A percentile compares a stretch with the other conserved stretches of the same genome.
Evolutionary conservation across 2,797 vertebrate genomes (phyloP).

Genomic region (Brotula barbata): DNA sequence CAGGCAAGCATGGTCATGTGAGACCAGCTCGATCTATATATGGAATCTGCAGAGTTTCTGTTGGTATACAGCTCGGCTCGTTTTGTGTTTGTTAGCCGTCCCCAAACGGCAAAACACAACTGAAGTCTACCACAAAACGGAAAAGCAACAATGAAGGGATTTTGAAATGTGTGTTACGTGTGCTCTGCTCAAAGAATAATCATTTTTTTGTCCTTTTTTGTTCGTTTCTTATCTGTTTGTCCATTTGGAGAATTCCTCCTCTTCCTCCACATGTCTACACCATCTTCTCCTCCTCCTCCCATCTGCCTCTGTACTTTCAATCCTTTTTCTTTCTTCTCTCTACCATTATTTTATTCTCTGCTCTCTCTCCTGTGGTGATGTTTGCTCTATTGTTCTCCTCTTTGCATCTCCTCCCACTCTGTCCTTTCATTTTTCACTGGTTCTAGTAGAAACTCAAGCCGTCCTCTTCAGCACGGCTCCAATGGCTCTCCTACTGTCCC

Average conservation of each 20-base stretch:
- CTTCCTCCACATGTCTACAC: constrained; percentile 4
- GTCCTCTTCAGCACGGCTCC: neutral
- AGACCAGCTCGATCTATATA: neutral
- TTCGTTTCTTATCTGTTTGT: constrained; percentile 15
- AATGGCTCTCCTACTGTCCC: neutral
- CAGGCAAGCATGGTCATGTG: constrained; percentile 1
- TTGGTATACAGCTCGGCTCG: neutral
- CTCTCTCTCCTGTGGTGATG: too few relatives aligned
- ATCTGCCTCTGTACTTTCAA: neutral
- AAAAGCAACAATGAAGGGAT: too few relatives aligned
- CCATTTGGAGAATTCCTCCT: neutral
- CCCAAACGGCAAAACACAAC: too few relatives aligned
- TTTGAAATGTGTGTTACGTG: too few relatives aligned
- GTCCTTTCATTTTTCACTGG: too few relatives aligned
- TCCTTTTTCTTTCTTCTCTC: too few relatives aligned
- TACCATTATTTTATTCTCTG: too few relatives aligned
- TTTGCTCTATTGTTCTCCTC: too few relatives aligned
- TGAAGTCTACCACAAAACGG: too few relatives aligned
- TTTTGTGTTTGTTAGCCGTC: too few relatives aligned
- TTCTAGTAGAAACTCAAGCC: constrained; percentile 35
- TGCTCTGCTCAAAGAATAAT: constrained; percentile 7
- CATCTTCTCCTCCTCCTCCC: neutral
- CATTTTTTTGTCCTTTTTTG: constrained; percentile 1
- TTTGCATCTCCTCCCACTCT: too few relatives aligned
- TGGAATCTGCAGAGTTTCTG: neutral